phyloP scores from a whole-genome alignment of 2,888 invertebrate species.

The Neoscelio sp. region DNA sequence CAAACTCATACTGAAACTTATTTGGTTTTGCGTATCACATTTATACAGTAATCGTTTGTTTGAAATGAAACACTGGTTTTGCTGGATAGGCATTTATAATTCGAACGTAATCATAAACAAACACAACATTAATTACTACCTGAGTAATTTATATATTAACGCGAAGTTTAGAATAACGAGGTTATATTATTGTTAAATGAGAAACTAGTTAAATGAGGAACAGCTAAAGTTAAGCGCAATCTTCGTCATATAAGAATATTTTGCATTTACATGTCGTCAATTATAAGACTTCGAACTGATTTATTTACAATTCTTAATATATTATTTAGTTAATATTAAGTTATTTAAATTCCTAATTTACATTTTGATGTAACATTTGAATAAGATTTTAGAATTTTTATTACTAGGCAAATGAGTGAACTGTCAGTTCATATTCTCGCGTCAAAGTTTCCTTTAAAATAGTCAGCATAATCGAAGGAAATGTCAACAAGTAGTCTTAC shows the following conservation, averaged over 20 bases:
- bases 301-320: too few species aligned
- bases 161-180: not conserved
- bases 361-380: not conserved
- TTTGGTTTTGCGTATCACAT: slow-evolving; percentile 8
- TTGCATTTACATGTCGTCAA: too few species aligned
- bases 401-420: slow-evolving; percentile 12
- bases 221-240: too few species aligned
- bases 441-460: slow-evolving; percentile 26
- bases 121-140: slow-evolving; percentile 22
- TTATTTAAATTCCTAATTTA: too few species aligned
- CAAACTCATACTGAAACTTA: too few species aligned
- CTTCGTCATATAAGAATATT: too few species aligned
- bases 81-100: slow-evolving; percentile 4
- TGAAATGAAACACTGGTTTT: not conserved
- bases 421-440: slow-evolving; percentile 11
- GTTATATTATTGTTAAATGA: not conserved
- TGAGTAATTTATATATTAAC: slow-evolving; percentile 16
- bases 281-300: too few species aligned
- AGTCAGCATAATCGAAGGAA: slow-evolving; percentile 29
- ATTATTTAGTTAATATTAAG: too few species aligned
- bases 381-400: not conserved
- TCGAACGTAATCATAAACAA: slow-evolving; percentile 6
- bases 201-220: not conserved
- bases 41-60: not conserved
- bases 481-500: slow-evolving; percentile 24